Base-by-base conservation (phyloP, 2,888 invertebrate genomes). In the Anagyrus pseudococci region DNA sequence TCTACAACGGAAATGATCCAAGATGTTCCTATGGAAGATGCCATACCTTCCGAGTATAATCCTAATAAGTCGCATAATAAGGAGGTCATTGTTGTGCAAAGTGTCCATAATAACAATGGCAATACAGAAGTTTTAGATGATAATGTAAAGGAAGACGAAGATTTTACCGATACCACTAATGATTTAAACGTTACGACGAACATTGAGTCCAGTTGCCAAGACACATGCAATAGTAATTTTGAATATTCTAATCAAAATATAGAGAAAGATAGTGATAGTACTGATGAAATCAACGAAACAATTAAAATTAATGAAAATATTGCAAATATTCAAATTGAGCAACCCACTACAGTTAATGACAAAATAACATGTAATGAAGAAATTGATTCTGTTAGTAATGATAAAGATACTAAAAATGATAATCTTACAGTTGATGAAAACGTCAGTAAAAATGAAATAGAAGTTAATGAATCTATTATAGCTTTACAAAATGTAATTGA, bases 31-130 rank as follows among this genome's bases (percentile, higher is more conserved):
- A 29, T 48, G 17, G 62, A 62, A n/a, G 44, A 66, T 13, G 62
- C 58, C 29, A 40, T 62, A 29, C 59, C 66, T 56, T 52, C 41
- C 3, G 62, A 66, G 43, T 59, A 66, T 50, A 53, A 46, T 59
- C 49, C 60, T 23, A 46, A 57, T 25, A 62, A 56, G 43, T 54
- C 54, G 15, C 46, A 43, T 41, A 17, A 46, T 44, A 25, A 20
- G 49, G 41, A 53, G 17, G 8, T 46, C 22, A 29, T 20, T 29
- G 48, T 13, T 8, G 23, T 13, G 47, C 23, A 19, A 54, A 54
- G 17, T 10, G 15, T n/a, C n/a, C n/a, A n/a, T n/a, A n/a, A n/a
- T n/a, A n/a, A n/a, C n/a, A n/a, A n/a, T n/a, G n/a, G n/a, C n/a
- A 25, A n/a, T 4, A 20, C 10, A 17, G 19, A 29, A 10, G 10